Percentiles rank a stretch among this genome's conserved stretches.
Evolutionary conservation across 2,888 invertebrate genomes (phyloP).

Genomic region (Spilosoma lubricipeda): DNA sequence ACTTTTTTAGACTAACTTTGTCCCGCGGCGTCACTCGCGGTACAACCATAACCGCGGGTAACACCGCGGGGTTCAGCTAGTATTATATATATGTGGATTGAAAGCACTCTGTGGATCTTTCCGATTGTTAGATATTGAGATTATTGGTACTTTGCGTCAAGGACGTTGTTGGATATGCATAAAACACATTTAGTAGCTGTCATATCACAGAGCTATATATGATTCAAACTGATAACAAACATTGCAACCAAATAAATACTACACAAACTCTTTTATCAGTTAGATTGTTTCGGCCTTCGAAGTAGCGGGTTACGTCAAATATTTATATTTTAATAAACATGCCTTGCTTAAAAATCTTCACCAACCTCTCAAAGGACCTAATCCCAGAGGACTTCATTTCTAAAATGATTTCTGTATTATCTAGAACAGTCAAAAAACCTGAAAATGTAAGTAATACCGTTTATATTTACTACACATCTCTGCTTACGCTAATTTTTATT

Average conservation of each 20-base stretch:
- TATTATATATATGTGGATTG: too few species aligned
- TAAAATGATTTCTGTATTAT: conserved; percentile 60
- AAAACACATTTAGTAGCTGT: background rate
- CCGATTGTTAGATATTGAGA: background rate
- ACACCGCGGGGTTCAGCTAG: too few species aligned
- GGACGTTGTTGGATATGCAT: background rate
- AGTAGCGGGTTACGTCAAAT: background rate
- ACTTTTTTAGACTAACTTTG: too few species aligned
- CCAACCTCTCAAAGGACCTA: conserved; percentile 63
- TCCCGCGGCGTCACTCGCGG: too few species aligned
- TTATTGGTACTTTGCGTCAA: background rate
- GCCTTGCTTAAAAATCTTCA: conserved; percentile 73
- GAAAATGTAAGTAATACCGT: conserved; percentile 26
- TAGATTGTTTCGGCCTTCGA: background rate
- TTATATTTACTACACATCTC: background rate
- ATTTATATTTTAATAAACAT: conserved; percentile 45
- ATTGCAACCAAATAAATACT: background rate
- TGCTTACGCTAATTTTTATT: background rate
- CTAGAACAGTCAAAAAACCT: conserved; percentile 29
- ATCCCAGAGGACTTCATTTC: conserved; percentile 67
- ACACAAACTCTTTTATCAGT: background rate
- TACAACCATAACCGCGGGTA: too few species aligned
- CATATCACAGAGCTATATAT: background rate
- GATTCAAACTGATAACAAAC: background rate
- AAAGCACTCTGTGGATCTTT: background rate